These are phyloP conservation scores for Entelurus aequoreus DNA, from an alignment of 2,113 vertebrate genomes.

Conservation along the genomic window DNA sequence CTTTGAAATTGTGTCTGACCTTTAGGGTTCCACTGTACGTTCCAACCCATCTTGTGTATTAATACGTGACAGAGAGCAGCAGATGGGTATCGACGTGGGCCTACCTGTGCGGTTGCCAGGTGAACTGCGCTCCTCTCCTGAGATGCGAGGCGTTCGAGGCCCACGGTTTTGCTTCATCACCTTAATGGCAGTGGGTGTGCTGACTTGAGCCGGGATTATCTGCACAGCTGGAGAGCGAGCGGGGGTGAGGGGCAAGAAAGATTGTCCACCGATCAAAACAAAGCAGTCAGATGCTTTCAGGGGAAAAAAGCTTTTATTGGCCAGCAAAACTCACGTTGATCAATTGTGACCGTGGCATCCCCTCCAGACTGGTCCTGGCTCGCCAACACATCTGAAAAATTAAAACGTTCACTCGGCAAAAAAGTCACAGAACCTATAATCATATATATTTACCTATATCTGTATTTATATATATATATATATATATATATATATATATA, in stretches of 20 bases:
- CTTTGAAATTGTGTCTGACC: too few relatives aligned
- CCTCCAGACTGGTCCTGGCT: slow-evolving; percentile 95
- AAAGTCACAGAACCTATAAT: too few relatives aligned
- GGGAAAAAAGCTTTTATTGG: background rate
- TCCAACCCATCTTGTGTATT: too few relatives aligned
- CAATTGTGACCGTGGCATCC: slow-evolving; percentile 94
- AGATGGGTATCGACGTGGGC: too few relatives aligned
- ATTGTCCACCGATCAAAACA: background rate
- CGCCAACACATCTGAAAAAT: slow-evolving; percentile 87
- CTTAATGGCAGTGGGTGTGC: slow-evolving; percentile 89
- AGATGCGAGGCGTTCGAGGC: slow-evolving; percentile 90
- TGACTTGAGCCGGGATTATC: slow-evolving; percentile 92
- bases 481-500: too few relatives aligned
- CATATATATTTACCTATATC: too few relatives aligned
- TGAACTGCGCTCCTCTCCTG: slow-evolving; percentile 95
- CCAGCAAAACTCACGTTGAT: slow-evolving; percentile 84
- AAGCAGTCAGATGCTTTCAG: background rate
- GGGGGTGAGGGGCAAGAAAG: background rate
- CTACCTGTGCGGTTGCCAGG: slow-evolving; percentile 97
- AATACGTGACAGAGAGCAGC: too few relatives aligned
- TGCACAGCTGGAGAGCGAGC: slow-evolving; percentile 81
- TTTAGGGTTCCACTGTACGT: too few relatives aligned
- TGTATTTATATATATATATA: too few relatives aligned
- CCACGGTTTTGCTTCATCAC: slow-evolving; percentile 91
- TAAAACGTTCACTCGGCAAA: slow-evolving; percentile 6